Base-by-base conservation (phyloP, 2,797 vertebrate genomes). In the Catamblyrhynchus diadema region DNA sequence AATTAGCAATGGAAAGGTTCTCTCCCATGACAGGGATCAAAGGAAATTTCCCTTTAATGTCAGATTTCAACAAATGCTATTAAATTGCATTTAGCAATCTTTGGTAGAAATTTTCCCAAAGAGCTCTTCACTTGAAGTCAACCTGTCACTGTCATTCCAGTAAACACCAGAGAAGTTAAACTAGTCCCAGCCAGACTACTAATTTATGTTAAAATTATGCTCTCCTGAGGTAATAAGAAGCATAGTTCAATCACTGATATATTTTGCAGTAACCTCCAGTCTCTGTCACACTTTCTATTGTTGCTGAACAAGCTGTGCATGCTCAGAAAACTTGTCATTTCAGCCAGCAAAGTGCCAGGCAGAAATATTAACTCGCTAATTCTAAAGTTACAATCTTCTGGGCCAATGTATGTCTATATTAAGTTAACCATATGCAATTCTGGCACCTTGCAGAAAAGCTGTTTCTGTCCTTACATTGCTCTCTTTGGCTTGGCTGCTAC, bases 11-110 rank as follows among this genome's bases (percentile, higher is more conserved):
- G 91, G 95, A 96, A 97, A 96, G 94, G 96, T 96, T 95, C 91
- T 94, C 89, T 96, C 95, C 93, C 94, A 92, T 94, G 96, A 97
- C 96, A 97, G 92, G 94, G 94, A 97, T 97, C 96, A 97, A 94
- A 92, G 82, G 91, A 94, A 97, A 95, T 86, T 94, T 97, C 80
- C 66, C 96, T 97, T 97, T 97, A 96, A 95, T 95, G 95, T 96
- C 95, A 96, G 92, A 94, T 94, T 94, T 94, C 94, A 96, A 96
- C 89, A 96, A 94, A 97, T 84, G 94, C 95, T 94, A 94, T 96
- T 97, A 94, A 96, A 97, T 90, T 94, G 89, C 95, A 96, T 96
- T 97, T 95, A 96, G 91, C 89, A 94, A 94, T 96, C 89, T 95
- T 78, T 75, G 85, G 69, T 81, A 89, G 80, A 97, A 92, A 92